phyloP scores from a whole-genome alignment of 1,140 invertebrate genomes.

The Lysiphlebus fabarum region DNA sequence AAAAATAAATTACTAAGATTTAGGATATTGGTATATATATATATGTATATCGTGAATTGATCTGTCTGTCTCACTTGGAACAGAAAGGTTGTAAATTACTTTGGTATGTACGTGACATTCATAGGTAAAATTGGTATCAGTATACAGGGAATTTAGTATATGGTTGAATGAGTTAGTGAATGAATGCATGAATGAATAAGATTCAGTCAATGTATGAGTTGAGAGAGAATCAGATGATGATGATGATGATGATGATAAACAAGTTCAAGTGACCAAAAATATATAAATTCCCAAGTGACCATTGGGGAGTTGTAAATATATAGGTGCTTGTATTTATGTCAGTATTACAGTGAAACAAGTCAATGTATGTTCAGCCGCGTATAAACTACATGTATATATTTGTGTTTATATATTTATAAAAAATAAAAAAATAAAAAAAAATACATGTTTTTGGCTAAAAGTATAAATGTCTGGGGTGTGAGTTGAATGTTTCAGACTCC shows the following conservation, averaged over 20 bases:
- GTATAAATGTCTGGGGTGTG: slow-evolving; percentile 16
- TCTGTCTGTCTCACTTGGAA: no score
- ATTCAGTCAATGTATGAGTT: neutral
- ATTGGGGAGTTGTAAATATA: slow-evolving; percentile 1
- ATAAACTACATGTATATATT: no score
- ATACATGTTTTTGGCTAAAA: no score
- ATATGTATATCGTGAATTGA: no score
- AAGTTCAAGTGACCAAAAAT: slow-evolving; percentile 16
- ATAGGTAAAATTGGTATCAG: slow-evolving; percentile 5
- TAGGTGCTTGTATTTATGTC: slow-evolving; percentile 16
- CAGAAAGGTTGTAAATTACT: slow-evolving; percentile 5
- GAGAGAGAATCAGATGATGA: neutral
- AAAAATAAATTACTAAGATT: no score
- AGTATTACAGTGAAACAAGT: slow-evolving; percentile 7
- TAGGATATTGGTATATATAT: no score
- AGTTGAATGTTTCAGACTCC: slow-evolving; percentile 48
- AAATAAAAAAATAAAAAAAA: no score
- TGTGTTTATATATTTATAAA: no score
- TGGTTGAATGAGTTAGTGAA: neutral
- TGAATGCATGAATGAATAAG: no score
- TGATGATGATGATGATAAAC: slow-evolving; percentile 19
- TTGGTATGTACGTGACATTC: slow-evolving; percentile 8
- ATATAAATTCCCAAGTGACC: slow-evolving; percentile 17
- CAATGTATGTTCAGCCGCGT: no score
- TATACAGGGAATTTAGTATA: neutral